Base-by-base conservation (phyloP, 2,113 vertebrate species). In the Lucifuga dentata region DNA sequence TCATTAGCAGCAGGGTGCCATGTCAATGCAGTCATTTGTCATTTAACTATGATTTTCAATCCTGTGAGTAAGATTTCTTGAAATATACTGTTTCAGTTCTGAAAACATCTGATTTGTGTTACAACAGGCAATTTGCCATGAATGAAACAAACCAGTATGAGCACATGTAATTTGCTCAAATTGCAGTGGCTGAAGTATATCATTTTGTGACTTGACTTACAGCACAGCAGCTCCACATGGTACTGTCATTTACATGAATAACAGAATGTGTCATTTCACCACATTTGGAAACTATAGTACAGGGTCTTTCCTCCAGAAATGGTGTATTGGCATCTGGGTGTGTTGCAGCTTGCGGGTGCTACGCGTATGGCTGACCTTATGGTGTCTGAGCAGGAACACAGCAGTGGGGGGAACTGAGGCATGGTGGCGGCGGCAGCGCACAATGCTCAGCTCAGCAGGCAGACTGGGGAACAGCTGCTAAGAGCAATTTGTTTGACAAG, bases 381-480 rank as follows among this genome's bases (percentile, higher is more conserved):
- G 84, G 78, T 68, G 77, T 67, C 68, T 75, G 67, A 79, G 73
- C 64, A 61, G 71, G 44, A 45, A 61, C 69, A 60, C 86, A 80
- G 76, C 80, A 79, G 82, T 59, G 48, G 45, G n/a, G 65, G 62
- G 73, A 68, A 70, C 33, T 41, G 62, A 56, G 60, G 26, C 66
- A 35, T 1, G 33, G 40, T 1, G 67, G 55, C 29, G 45, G 64
- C 51, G 55, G 57, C 51, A 23, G 69, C 10, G 23, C 59, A 23
- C 65, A 23, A 50, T 53, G 20, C 69, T 71, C 80, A 26, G 76
- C 86, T 79, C 79, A 74, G 87, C 68, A 50, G 84, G 82, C 83
- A 86, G 82, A 87, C 82, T 86, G 81, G 61, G 58, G 62, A 90
- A 73, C 85, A 90, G 86, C 83, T 89, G 86, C 79, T 86, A 41